phyloP scores from a whole-genome alignment of 2,113 vertebrate species.

The Python bivittatus region DNA sequence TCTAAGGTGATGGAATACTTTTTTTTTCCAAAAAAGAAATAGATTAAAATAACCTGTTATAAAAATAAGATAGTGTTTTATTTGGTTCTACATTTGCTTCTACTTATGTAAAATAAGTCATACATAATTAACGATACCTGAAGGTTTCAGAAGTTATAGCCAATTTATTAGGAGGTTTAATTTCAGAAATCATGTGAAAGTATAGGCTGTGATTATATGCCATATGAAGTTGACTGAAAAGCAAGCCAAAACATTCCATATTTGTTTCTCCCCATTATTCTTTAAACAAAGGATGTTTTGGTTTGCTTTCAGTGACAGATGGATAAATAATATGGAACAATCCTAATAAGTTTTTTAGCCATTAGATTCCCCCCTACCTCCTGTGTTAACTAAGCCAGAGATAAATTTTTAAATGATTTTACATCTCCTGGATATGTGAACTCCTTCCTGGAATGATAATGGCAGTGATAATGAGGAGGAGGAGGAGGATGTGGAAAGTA shows the following conservation, averaged over 20 bases:
- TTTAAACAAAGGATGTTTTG: neutral
- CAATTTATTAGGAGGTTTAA: neutral
- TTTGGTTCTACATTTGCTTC: neutral
- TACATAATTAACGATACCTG: neutral
- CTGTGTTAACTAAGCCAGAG: neutral
- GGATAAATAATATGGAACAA: neutral
- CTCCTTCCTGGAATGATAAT: neutral
- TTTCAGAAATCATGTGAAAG: neutral
- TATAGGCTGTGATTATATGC: neutral
- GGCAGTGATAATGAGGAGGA: neutral
- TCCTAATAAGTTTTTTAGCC: neutral
- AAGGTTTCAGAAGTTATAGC: neutral
- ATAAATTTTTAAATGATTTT: neutral
- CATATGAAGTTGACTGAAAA: neutral
- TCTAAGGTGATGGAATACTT: neutral
- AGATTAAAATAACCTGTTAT: neutral
- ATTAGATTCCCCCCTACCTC: neutral
- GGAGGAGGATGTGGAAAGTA: neutral
- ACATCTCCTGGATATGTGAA: neutral
- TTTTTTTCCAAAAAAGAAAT: neutral
- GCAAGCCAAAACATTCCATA: neutral
- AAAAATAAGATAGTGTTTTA: slow-evolving; percentile 9
- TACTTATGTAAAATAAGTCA: neutral
- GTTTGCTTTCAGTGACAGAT: neutral
- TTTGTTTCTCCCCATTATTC: neutral